A percentile compares a stretch with the other conserved stretches of the same genome.
Evolutionary conservation across 1,140 invertebrate genomes (phyloP).

Genomic region (Cydia fagiglandana): DNA sequence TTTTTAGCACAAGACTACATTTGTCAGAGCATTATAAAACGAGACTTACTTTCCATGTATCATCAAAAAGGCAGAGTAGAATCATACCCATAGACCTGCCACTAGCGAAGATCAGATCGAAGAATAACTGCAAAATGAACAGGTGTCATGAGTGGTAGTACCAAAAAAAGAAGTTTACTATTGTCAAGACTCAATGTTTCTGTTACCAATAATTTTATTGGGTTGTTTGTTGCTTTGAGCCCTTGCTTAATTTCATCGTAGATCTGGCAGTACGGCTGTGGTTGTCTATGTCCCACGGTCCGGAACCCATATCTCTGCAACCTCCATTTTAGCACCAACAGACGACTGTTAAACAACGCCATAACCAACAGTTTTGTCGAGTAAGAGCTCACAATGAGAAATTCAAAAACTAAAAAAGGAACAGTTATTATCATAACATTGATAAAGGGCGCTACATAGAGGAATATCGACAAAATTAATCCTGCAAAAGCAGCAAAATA

Average conservation of each 20-base stretch:
- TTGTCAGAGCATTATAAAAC: neutral
- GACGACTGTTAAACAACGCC: neutral
- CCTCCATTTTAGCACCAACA: neutral
- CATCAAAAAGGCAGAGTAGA: neutral
- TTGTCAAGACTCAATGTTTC: neutral
- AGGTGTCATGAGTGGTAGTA: neutral
- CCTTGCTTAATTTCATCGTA: neutral
- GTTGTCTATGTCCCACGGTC: neutral
- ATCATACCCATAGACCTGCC: neutral
- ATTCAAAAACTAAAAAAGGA: neutral
- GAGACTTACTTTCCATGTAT: neutral
- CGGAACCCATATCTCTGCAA: slow-evolving; percentile 1
- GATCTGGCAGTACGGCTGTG: neutral
- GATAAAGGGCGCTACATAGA: neutral
- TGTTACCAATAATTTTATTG: neutral
- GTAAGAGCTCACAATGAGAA: neutral
- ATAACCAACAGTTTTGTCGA: neutral
- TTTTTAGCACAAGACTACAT: too few relatives aligned
- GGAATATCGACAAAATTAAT: neutral
- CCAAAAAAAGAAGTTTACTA: neutral
- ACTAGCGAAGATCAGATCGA: neutral
- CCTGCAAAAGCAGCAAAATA: neutral
- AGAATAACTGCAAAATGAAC: neutral
- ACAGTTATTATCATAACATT: neutral
- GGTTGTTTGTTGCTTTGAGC: neutral